Evolutionary conservation across 2,113 vertebrate species (phyloP).

Genomic region (Tetrao urogallus): DNA sequence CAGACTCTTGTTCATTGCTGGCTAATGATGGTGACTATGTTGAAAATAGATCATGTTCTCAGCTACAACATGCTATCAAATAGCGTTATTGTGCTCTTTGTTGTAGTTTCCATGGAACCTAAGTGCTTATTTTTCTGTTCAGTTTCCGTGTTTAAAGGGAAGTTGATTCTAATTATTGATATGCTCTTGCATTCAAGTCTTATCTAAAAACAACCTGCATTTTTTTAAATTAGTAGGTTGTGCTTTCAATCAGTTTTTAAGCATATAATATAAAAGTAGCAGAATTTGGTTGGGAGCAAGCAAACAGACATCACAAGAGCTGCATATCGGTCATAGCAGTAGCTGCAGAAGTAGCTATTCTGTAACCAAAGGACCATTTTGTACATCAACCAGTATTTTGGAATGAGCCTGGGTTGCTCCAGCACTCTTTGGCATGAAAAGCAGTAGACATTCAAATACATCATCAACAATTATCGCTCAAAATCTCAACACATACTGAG

Average conservation of each 20-base stretch:
- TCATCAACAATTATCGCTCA: neutral
- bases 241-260: neutral
- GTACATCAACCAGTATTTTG: too few species aligned
- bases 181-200: neutral
- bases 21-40: too few species aligned
- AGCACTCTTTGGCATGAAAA: neutral
- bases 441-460: neutral
- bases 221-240: neutral
- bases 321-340: neutral
- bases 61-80: too few species aligned
- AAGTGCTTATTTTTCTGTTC: neutral
- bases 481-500: neutral
- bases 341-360: neutral
- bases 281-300: neutral
- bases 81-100: too few species aligned
- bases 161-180: neutral
- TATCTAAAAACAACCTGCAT: neutral
- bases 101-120: too few species aligned
- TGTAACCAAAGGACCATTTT: neutral
- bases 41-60: too few species aligned
- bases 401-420: neutral
- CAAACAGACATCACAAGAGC: rapidly evolving
- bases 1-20: too few species aligned
- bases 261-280: neutral
- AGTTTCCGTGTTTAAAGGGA: neutral